phyloP scores from a whole-genome alignment of 1,140 invertebrate genomes.

The Cydia splendana region DNA sequence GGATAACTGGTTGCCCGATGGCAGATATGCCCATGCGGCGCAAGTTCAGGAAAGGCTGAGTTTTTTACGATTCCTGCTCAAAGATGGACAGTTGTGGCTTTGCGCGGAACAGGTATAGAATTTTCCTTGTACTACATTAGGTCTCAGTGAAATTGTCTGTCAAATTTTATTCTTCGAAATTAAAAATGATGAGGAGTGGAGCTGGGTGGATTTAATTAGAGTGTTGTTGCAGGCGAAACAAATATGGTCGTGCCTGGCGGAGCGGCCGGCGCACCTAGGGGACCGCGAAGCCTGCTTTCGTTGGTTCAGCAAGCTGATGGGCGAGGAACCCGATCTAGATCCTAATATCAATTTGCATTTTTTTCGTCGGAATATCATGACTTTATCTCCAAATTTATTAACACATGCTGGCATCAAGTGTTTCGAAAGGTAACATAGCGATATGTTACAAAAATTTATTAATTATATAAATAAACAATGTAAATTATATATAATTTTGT shows the following conservation, averaged over 20 bases:
- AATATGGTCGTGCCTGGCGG: constrained; percentile 98
- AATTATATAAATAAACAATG: constrained; percentile 17
- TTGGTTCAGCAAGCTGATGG: constrained; percentile 99
- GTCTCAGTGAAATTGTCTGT: too few species aligned
- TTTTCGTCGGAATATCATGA: constrained; percentile 97
- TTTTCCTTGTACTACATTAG: background rate
- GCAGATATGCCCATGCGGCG: constrained; percentile 93
- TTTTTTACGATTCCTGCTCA: constrained; percentile 94
- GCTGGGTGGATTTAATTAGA: constrained; percentile 4
- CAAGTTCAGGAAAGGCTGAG: constrained; percentile 97
- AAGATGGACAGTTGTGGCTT: constrained; percentile 97
- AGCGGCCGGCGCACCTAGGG: constrained; percentile 93
- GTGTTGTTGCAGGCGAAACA: constrained; percentile 87
- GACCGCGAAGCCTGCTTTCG: constrained; percentile 98
- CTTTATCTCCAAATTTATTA: constrained; percentile 93
- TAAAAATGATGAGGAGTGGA: too few species aligned
- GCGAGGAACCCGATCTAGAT: constrained; percentile 97
- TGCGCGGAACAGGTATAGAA: constrained; percentile 90
- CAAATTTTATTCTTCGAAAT: too few species aligned
- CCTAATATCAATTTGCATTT: constrained; percentile 98
- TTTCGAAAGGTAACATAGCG: constrained; percentile 77
- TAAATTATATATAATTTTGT: constrained; percentile 10
- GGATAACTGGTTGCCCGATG: constrained; percentile 90
- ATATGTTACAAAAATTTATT: background rate
- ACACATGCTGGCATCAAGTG: constrained; percentile 98